phyloP scores from a whole-genome alignment of 2,113 vertebrate species.

The Oryzias curvinotus region DNA sequence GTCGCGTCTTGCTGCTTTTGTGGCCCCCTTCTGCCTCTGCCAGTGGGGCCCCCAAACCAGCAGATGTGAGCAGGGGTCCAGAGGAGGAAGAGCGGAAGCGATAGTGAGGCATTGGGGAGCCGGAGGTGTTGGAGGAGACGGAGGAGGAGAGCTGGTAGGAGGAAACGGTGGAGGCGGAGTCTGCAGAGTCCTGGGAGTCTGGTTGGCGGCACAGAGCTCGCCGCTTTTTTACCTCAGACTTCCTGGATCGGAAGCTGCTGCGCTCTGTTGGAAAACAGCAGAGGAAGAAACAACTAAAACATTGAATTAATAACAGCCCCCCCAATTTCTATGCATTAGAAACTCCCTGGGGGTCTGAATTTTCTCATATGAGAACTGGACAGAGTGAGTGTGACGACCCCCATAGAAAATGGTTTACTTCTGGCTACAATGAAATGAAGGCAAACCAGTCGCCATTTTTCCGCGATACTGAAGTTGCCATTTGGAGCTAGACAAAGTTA shows the following conservation, averaged over 20 bases:
- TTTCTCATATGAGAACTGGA: too few species aligned
- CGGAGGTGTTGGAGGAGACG: conserved; percentile 74
- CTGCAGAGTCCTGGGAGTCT: conserved; percentile 74
- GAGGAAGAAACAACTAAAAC: background rate
- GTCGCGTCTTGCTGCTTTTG: conserved; percentile 73
- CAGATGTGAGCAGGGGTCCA: conserved; percentile 84
- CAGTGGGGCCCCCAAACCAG: conserved; percentile 50
- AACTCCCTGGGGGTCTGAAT: too few species aligned
- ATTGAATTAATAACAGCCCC: too few species aligned
- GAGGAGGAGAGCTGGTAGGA: conserved; percentile 77
- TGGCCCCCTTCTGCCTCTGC: conserved; percentile 53
- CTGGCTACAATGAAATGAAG: too few species aligned
- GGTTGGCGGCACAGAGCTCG: conserved; percentile 78
- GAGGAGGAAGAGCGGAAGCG: conserved; percentile 84
- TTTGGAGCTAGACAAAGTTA: too few species aligned
- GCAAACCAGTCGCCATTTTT: too few species aligned
- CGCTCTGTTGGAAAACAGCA: conserved; percentile 60
- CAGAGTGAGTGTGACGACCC: too few species aligned
- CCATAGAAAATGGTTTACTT: too few species aligned
- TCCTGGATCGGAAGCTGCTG: conserved; percentile 65
- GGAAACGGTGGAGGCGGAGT: conserved; percentile 69
- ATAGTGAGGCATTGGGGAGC: conserved; percentile 73
- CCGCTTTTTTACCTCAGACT: conserved; percentile 76
- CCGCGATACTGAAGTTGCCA: too few species aligned
- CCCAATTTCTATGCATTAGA: too few species aligned